Base-by-base conservation (phyloP, 1,140 invertebrate species). In the Contarinia nasturtii region DNA sequence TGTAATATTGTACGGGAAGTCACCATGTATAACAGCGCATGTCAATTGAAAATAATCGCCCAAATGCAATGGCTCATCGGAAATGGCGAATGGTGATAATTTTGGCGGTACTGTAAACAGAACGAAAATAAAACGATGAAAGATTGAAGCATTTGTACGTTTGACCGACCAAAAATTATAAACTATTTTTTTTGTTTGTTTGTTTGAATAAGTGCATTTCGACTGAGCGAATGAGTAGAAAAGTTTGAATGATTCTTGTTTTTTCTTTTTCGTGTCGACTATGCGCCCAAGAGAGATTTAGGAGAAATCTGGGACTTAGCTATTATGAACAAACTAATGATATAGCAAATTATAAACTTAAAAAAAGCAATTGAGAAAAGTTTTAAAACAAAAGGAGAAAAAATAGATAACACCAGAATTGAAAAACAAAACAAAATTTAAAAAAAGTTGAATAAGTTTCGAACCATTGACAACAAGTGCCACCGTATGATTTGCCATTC, bases 11-110 rank as follows among this genome's bases (percentile, higher is more conserved):
- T 83, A 71, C 10, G 83, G 82, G 51, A 76, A 70, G 64, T 86
- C 84, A 45, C 84, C 84, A 60, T 85, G 82, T 51, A 78, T 71
- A 41, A 88, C 77, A 22, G 78, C 73, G 65, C 84, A 88, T 51
- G 73, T 73, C 22, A 82, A 70, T 48, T 83, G 80, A 50, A 81
- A 77, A 51, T 78, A 73, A 62, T 86, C 81, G 50, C 82, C 83
- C 60, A 77, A 77, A 64, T 82, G 82, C 15, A 82, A 72, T 47
- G 79, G 76, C 52, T 80, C 78, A 52, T 83, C 77, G 56, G 78
- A 81, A 59, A 78, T 73, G 56, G 76, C 72, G 55, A 87, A 85
- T 46, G 79, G 76, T 54, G 78, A 72, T 67, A 87, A 79, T 67
- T 82, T 76, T 50, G 82, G 83, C 55, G 72, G 68, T 61, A 85